Conservation (phyloP, 2,113 vertebrate genomes). For the Jaculus jaculus region DNA sequence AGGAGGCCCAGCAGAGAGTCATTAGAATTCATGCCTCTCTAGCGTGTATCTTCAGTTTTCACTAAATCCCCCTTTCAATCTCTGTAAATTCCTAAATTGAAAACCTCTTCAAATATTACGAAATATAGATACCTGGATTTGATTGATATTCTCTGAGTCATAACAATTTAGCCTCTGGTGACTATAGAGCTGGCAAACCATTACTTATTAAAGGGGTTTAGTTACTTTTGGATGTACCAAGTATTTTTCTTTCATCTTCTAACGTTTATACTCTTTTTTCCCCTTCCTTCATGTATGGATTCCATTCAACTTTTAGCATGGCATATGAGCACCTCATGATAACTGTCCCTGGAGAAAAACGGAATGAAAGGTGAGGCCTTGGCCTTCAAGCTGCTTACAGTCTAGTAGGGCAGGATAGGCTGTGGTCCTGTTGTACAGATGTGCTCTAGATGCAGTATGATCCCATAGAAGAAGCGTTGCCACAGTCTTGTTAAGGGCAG, state of each 20-base stretch:
- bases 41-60: not conserved
- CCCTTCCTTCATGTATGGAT: not conserved
- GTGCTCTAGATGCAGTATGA: not conserved
- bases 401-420: not conserved
- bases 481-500: not conserved
- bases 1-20: not conserved
- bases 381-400: not conserved
- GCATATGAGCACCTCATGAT: not conserved
- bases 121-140: not conserved
- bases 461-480: not conserved
- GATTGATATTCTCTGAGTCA: not conserved
- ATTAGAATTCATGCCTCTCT: not conserved
- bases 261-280: not conserved
- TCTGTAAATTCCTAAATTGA: slow-evolving; percentile 9
- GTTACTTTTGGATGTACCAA: slow-evolving; percentile 1
- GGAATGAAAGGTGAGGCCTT: not conserved
- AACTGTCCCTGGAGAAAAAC: not conserved
- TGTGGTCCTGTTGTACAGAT: not conserved
- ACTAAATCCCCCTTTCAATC: slow-evolving; percentile 6
- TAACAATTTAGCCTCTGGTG: not conserved
- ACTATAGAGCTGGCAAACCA: not conserved
- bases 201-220: not conserved
- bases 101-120: not conserved
- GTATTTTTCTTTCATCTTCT: not conserved
- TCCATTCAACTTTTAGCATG: not conserved